phyloP scores from a whole-genome alignment of 2,797 vertebrate genomes.

The Urocyon cinereoargenteus region DNA sequence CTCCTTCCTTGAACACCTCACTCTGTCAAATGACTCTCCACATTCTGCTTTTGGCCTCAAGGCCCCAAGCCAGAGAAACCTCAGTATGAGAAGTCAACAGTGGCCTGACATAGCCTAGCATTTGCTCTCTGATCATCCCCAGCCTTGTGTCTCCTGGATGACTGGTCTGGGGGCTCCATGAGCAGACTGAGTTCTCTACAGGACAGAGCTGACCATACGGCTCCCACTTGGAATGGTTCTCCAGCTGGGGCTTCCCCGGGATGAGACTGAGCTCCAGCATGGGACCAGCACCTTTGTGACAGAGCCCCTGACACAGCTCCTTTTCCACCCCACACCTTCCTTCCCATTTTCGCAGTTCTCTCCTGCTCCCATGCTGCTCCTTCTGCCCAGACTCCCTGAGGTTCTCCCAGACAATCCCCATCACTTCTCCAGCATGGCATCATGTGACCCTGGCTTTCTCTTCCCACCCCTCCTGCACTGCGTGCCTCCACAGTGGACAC shows the following conservation, averaged over 20 bases:
- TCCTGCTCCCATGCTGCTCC: neutral
- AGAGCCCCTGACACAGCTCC: neutral
- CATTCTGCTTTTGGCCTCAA: neutral
- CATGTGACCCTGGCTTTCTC: neutral
- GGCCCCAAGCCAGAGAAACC: neutral
- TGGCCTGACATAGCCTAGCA: neutral
- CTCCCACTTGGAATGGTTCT: neutral
- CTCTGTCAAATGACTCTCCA: too few species aligned
- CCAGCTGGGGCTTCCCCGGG: neutral
- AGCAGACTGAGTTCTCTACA: neutral
- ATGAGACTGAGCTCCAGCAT: neutral
- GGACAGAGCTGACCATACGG: accelerated
- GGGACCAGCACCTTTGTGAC: neutral
- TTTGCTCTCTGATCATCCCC: neutral
- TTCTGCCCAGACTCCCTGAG: neutral
- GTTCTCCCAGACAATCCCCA: neutral
- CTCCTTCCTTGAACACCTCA: neutral
- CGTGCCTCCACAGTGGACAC: neutral
- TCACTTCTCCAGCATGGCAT: neutral
- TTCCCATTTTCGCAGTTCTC: neutral
- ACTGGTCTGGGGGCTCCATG: too few species aligned
- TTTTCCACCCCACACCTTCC: too few species aligned
- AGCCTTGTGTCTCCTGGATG: neutral
- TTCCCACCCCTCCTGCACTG: neutral
- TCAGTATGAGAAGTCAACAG: neutral